A percentile compares a stretch with the other conserved stretches of the same genome.
Conservation (phyloP, 1,140 invertebrate genomes). For the Lamellibrachia luymesi region DNA sequence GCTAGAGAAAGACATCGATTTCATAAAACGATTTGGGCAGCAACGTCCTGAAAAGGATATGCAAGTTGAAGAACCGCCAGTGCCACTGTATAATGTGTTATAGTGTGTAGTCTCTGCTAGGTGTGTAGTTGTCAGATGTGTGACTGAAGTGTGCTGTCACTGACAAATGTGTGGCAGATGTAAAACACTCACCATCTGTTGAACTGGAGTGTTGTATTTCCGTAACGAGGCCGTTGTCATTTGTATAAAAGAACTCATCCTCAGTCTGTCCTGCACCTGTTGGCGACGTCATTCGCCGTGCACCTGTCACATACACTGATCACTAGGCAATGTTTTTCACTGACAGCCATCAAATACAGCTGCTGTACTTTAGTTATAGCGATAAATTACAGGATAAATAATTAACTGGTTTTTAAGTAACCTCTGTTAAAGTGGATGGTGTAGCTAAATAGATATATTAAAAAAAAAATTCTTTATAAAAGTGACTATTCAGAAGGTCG, state of each 20-base stretch:
- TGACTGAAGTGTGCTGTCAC: neutral
- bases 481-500: neutral
- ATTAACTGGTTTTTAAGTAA: no score
- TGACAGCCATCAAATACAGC: neutral
- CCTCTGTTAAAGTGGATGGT: no score
- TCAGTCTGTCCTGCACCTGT: neutral
- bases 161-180: neutral
- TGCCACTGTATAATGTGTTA: neutral
- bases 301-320: neutral
- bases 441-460: no score
- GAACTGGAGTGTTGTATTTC: neutral
- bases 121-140: neutral
- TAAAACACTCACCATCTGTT: neutral
- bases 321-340: neutral
- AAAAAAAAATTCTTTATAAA: neutral
- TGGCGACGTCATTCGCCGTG: neutral
- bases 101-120: neutral
- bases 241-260: neutral
- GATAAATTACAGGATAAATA: no score
- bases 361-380: neutral
- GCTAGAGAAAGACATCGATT: no score
- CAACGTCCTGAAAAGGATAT: no score
- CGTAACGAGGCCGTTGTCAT: neutral
- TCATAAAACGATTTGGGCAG: no score
- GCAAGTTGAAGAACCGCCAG: no score